Conservation (phyloP, 2,113 vertebrate species). For the Gallinago jamesoni region DNA sequence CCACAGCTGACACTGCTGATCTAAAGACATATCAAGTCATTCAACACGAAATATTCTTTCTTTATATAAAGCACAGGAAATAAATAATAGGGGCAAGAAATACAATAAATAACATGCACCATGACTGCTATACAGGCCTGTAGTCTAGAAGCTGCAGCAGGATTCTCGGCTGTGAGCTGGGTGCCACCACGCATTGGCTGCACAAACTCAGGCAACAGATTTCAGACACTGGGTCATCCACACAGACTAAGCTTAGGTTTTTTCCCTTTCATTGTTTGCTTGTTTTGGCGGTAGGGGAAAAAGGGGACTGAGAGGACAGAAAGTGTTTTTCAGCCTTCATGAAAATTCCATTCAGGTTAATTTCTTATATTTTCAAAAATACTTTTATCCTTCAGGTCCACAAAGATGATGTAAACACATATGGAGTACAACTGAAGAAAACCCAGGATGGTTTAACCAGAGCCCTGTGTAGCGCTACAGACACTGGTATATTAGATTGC, state of each 20-base stretch:
- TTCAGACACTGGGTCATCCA: not conserved
- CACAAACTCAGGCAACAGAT: not conserved
- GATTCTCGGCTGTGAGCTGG: not conserved
- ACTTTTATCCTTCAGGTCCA: not conserved
- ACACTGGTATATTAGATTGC: not conserved
- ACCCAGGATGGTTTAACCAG: not conserved
- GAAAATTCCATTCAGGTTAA: not conserved
- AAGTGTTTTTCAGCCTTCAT: not conserved
- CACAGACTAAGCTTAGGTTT: not conserved
- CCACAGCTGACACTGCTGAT: not conserved
- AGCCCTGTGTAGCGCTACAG: not conserved
- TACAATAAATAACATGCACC: not conserved
- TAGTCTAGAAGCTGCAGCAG: not conserved
- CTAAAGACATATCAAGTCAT: not conserved
- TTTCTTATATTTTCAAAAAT: not conserved
- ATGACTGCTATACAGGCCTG: not conserved
- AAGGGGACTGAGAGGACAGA: not conserved
- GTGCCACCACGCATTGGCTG: not conserved
- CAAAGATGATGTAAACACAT: accelerated
- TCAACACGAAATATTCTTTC: not conserved
- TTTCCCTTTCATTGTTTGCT: not conserved
- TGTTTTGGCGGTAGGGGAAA: not conserved
- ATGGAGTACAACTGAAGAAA: not conserved
- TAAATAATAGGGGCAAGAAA: not conserved
- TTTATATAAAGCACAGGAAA: not conserved